A percentile compares a stretch with the other conserved stretches of the same genome.
Evolutionary conservation across 2,797 vertebrate genomes (phyloP).

Genomic region (Chloroceryle amazona): DNA sequence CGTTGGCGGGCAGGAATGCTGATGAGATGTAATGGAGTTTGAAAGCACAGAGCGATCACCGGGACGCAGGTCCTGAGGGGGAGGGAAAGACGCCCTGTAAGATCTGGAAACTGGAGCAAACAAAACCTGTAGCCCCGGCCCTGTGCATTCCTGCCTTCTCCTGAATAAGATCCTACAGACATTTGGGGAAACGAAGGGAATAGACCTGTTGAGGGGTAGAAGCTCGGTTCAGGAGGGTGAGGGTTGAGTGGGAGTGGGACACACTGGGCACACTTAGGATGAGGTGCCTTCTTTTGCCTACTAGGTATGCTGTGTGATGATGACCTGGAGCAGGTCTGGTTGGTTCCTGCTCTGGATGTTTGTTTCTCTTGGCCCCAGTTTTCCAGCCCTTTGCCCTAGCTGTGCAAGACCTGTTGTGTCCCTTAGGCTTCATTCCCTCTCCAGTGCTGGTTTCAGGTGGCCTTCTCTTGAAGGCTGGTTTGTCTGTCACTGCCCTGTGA

Average conservation of each 20-base stretch:
- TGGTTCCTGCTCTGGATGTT: not conserved
- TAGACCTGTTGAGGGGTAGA: not conserved
- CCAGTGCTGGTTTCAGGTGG: not conserved
- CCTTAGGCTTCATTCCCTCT: not conserved
- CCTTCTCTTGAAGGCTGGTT: not conserved
- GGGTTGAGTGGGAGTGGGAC: not conserved
- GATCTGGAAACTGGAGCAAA: not conserved
- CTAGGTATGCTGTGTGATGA: not conserved
- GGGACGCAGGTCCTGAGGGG: not conserved
- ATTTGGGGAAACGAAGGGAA: not conserved
- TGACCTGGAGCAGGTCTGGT: not conserved
- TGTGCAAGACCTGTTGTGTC: not conserved
- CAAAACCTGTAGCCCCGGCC: not conserved
- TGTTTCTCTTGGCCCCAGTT: not conserved
- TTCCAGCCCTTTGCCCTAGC: not conserved
- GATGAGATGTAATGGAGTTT: conserved; percentile 39
- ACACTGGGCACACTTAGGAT: not conserved
- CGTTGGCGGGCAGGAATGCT: conserved; percentile 28
- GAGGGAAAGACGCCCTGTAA: not conserved
- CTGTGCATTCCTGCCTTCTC: not conserved
- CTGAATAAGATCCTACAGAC: not conserved
- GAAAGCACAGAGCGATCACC: not conserved
- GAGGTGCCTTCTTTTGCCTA: not conserved
- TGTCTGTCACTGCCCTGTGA: not conserved
- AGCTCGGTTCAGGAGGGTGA: not conserved